A percentile compares a stretch with the other conserved stretches of the same genome.
Conservation (phyloP, 2,797 vertebrate genomes). For the Danio choprae region DNA sequence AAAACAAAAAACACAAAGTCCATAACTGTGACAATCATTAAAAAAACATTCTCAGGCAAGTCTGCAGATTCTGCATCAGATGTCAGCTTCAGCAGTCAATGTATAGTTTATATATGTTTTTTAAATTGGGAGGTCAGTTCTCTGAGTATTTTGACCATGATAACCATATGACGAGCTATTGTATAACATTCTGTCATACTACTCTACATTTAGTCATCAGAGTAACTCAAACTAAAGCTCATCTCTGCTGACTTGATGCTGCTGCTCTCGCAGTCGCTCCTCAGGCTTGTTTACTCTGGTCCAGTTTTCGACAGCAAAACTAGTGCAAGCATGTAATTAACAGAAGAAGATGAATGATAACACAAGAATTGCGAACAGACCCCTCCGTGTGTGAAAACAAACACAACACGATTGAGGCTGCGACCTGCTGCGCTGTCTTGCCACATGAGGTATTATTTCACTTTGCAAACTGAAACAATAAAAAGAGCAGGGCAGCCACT, state of each 20-base stretch:
- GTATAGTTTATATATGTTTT: neutral
- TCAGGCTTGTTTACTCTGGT: conserved; percentile 27
- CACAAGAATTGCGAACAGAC: conserved; percentile 1
- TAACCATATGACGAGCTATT: conserved; percentile 4
- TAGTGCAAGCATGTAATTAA: conserved; percentile 29
- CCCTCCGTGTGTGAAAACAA: conserved; percentile 11
- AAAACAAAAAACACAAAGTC: no score
- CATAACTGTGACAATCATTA: no score
- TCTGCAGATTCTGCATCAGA: no score
- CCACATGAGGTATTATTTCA: conserved; percentile 13
- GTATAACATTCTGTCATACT: conserved; percentile 15
- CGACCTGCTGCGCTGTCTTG: conserved; percentile 20
- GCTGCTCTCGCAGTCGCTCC: neutral
- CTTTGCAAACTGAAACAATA: neutral
- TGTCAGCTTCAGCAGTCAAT: neutral
- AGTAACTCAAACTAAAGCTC: conserved; percentile 23
- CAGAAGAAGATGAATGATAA: conserved; percentile 25
- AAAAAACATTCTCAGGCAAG: no score
- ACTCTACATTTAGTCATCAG: conserved; percentile 23
- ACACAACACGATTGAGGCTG: conserved; percentile 4
- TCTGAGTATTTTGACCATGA: neutral
- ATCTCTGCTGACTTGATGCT: conserved; percentile 9
- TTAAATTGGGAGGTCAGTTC: neutral
- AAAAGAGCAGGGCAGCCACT: neutral
- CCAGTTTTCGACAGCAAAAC: conserved; percentile 18